Conservation (phyloP, 35 echinoderm and acorn worm genomes). For the Lytechinus pictus region DNA sequence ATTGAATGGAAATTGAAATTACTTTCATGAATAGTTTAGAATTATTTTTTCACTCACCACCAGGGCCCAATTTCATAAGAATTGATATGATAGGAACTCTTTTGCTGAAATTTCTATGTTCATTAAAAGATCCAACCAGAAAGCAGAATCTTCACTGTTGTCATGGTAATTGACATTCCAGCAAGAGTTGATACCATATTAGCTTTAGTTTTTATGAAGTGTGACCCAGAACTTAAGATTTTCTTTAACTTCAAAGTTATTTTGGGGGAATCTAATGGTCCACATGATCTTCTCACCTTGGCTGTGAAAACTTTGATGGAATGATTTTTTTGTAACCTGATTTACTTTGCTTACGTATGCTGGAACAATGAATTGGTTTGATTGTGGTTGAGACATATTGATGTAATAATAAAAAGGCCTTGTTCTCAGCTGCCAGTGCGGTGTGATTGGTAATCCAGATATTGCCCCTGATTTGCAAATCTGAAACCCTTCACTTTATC, state of each 20-base stretch:
- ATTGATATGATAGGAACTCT: too few species aligned
- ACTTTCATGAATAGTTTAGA: too few species aligned
- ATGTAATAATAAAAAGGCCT: background rate
- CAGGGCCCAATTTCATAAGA: too few species aligned
- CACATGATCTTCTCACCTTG: background rate
- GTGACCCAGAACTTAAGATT: background rate
- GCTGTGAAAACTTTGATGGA: background rate
- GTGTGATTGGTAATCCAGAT: background rate
- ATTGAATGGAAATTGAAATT: too few species aligned
- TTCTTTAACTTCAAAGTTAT: background rate
- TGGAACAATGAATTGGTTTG: background rate
- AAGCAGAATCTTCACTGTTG: background rate
- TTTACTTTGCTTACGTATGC: background rate
- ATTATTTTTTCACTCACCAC: too few species aligned
- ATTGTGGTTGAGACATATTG: background rate
- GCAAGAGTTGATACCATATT: background rate
- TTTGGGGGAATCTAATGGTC: background rate
- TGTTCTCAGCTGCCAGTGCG: background rate
- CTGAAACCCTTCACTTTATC: background rate
- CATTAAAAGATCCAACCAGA: background rate
- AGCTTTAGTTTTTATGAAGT: background rate
- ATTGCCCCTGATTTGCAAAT: background rate
- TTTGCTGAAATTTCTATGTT: background rate
- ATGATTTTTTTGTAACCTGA: background rate
- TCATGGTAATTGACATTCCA: background rate